phyloP scores from a whole-genome alignment of 2,888 invertebrate species.

The Xiphydria camelus region DNA sequence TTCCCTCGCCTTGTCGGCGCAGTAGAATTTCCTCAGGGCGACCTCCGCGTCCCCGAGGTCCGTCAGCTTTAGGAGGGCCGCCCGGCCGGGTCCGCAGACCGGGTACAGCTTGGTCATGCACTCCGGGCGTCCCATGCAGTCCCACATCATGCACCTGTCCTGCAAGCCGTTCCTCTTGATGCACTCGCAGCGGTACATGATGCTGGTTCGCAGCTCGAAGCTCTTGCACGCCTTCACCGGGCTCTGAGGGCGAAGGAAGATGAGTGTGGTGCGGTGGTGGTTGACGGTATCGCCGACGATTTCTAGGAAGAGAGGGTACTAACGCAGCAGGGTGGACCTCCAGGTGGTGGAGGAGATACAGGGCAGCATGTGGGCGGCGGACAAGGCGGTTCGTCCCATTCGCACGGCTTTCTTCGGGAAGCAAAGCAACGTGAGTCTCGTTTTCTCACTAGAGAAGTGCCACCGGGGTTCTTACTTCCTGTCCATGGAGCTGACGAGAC shows the following conservation, averaged over 20 bases:
- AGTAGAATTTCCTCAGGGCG: conserved; percentile 40
- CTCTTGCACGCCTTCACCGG: conserved; percentile 44
- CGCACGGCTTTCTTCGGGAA: conserved; percentile 46
- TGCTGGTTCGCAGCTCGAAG: conserved; percentile 49
- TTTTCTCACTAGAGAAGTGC: neutral
- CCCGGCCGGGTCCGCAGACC: conserved; percentile 47
- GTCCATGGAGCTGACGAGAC: conserved; percentile 51
- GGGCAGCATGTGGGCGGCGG: conserved; percentile 36
- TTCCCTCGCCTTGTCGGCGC: conserved; percentile 41
- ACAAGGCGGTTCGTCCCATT: conserved; percentile 47
- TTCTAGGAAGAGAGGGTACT: too few relatives aligned
- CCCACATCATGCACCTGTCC: conserved; percentile 51
- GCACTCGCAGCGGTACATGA: conserved; percentile 52
- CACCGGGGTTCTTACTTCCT: conserved; percentile 31
- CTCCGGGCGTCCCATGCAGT: conserved; percentile 53
- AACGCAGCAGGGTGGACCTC: neutral
- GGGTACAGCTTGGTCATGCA: conserved; percentile 54
- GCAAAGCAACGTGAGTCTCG: neutral
- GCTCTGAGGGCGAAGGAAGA: conserved; percentile 25
- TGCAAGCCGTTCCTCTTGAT: conserved; percentile 56
- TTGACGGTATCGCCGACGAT: neutral
- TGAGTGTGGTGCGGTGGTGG: too few relatives aligned
- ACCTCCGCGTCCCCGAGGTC: conserved; percentile 43
- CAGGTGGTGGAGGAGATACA: conserved; percentile 19
- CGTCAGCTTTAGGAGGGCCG: conserved; percentile 45